Evolutionary conservation across 2,888 invertebrate species (phyloP), one percentile per base, ranked within the genome.

Genomic region (Phragmatobia fuliginosa): DNA sequence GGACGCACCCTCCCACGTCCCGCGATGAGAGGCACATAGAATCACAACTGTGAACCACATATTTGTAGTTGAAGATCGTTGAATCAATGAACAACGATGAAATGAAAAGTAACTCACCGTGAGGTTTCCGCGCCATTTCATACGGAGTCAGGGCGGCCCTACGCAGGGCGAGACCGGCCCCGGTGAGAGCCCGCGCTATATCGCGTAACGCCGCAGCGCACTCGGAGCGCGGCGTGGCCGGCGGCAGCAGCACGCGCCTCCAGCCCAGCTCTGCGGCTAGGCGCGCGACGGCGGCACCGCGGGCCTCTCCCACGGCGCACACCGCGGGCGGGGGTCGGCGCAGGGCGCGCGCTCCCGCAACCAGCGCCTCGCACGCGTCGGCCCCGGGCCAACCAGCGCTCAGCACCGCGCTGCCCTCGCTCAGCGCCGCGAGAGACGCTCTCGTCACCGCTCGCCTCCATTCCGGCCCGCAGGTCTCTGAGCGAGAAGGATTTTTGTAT

Each of bases 381-480:
- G 80, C 86, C 70, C 86, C 88, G 58, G 78, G 81, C 86, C 85
- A 86, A 32, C 86, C 90, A 56, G 76, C 85, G 67, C 77, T 74
- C 71, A 83, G 77, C 70, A 87, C 83, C 36, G 78, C 69, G 63
- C 83, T 79, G 68, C 87, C 85, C 60, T 73, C 79, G 78, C 83
- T 82, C 80, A 90, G 80, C 73, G 88, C 80, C 74, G 77, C 82
- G 76, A 85, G 87, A 68, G 79, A 88, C 49, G 77, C 87, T 72
- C 80, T 88, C 76, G 83, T 85, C 83, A 84, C 91, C 78, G 77
- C 52, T 64, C 64, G 73, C 33, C 72, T 70, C 90, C 90, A 89
- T 52, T 73, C 81, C 21, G 80, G 67, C 2, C 91, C 92, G 77
- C 93, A 92, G 1, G 92, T 92, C 49, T 92, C 93, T 92, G 73